These are phyloP conservation scores for Steromphala cineraria DNA, from an alignment of 2,888 invertebrate genomes.

Conservation along the genomic window DNA sequence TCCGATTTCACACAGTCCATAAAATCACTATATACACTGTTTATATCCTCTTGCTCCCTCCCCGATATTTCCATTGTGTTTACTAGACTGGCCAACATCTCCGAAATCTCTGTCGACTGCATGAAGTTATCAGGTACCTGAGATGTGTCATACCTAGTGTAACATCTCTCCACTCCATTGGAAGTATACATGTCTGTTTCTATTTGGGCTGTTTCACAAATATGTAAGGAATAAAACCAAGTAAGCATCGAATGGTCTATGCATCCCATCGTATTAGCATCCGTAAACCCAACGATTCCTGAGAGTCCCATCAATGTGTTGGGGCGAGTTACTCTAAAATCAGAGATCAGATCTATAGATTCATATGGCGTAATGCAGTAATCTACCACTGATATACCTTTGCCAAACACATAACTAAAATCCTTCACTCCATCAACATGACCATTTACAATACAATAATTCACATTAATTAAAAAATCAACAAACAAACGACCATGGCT, in stretches of 20 bases:
- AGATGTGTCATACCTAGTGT: neutral
- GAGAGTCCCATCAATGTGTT: neutral
- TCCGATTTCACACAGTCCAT: no score
- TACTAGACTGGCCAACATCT: neutral
- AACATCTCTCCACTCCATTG: no score
- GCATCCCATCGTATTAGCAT: neutral
- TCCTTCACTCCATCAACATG: neutral
- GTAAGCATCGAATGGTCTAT: neutral
- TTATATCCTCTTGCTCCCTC: neutral
- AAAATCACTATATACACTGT: neutral
- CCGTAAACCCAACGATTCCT: neutral
- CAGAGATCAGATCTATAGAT: neutral
- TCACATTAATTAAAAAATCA: neutral
- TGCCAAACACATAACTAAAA: neutral
- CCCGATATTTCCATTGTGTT: neutral
- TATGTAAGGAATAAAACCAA: neutral
- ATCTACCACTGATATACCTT: neutral
- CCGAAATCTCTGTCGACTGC: neutral
- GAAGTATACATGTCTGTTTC: no score
- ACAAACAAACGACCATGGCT: no score
- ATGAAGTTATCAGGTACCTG: neutral
- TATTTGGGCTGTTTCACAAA: no score
- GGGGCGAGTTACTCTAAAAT: neutral
- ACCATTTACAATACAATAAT: neutral
- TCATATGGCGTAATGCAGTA: neutral